Percentiles rank a stretch among this genome's conserved stretches.
Evolutionary conservation across 2,113 vertebrate genomes (phyloP).

Genomic region (Columba janthina): DNA sequence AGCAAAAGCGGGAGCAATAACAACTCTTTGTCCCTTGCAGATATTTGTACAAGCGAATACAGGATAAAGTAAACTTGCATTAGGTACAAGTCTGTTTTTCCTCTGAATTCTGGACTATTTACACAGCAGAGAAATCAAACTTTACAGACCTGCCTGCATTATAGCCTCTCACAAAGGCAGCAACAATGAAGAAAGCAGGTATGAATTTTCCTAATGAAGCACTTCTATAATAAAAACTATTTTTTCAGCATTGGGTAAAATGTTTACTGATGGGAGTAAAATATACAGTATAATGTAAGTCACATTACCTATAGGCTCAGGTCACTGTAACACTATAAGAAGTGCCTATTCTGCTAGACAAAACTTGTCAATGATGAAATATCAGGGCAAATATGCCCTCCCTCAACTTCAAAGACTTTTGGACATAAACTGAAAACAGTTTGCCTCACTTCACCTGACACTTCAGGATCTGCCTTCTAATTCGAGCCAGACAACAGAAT

Average conservation of each 20-base stretch:
- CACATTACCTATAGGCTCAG: not conserved
- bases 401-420: not conserved
- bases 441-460: not conserved
- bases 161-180: not conserved
- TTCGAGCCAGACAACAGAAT: not conserved
- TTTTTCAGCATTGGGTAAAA: not conserved
- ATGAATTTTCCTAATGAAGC: not conserved
- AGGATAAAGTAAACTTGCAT: not conserved
- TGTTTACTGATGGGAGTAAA: not conserved
- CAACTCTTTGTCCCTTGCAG: not conserved
- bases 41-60: not conserved
- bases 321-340: not conserved
- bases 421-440: not conserved
- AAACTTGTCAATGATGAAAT: not conserved
- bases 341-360: not conserved
- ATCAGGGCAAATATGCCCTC: not conserved
- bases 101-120: not conserved
- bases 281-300: not conserved
- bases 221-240: not conserved
- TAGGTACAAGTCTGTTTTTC: not conserved
- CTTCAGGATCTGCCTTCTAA: not conserved
- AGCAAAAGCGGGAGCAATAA: not conserved
- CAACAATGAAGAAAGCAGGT: not conserved
- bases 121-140: not conserved
- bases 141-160: not conserved